A percentile compares a stretch with the other conserved stretches of the same genome.
phyloP scores from a whole-genome alignment of 2,888 invertebrate genomes.

The Pyralis farinalis region DNA sequence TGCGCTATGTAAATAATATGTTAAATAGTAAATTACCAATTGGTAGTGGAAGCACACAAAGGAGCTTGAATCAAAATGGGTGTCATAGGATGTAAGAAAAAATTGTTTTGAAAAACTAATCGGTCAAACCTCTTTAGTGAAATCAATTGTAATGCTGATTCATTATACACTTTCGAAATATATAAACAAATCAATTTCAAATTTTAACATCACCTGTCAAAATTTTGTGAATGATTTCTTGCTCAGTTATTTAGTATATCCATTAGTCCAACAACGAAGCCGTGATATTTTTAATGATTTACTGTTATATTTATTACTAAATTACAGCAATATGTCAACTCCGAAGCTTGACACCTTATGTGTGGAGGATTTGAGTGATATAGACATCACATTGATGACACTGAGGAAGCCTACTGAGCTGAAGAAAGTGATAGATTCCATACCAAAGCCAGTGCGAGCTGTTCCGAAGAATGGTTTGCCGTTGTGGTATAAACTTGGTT shows the following conservation, averaged over 20 bases:
- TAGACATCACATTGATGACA: conserved; percentile 60
- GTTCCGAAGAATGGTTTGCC: conserved; percentile 77
- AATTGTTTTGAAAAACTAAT: too few species aligned
- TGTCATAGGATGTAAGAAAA: too few species aligned
- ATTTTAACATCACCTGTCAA: not conserved
- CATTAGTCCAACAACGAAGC: too few species aligned
- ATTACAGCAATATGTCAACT: conserved; percentile 33
- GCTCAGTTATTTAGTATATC: not conserved
- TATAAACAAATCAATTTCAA: not conserved
- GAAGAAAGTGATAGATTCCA: conserved; percentile 67
- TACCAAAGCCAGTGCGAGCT: conserved; percentile 64
- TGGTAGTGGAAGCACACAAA: too few species aligned
- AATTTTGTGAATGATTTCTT: not conserved
- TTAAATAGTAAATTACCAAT: too few species aligned
- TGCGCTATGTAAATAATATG: too few species aligned
- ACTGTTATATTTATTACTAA: not conserved
- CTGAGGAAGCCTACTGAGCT: conserved; percentile 67
- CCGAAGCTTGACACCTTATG: conserved; percentile 29
- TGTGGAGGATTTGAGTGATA: conserved; percentile 43
- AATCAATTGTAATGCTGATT: too few species aligned
- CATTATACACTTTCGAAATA: too few species aligned
- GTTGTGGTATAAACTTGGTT: conserved; percentile 70
- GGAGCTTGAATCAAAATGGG: too few species aligned
- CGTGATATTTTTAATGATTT: too few species aligned
- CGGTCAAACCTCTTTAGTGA: too few species aligned